Evolutionary conservation across 2,888 invertebrate species (phyloP).

Genomic region (Meganola albula): DNA sequence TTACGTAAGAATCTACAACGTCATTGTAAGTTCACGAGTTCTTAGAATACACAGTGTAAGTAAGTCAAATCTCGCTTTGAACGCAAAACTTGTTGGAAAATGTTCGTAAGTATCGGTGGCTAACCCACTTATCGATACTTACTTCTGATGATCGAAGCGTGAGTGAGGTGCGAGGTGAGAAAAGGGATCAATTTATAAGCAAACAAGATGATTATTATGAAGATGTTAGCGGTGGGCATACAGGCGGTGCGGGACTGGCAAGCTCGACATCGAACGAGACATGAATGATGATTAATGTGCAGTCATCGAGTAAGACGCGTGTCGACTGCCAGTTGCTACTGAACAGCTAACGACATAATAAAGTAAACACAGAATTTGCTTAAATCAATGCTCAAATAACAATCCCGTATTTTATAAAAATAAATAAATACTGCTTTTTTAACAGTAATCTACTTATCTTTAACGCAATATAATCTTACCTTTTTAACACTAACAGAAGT

Average conservation of each 20-base stretch:
- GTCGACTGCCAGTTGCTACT: conserved; percentile 6
- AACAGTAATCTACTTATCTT: too few relatives aligned
- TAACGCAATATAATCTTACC: too few relatives aligned
- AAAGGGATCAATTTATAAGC: conserved; percentile 13
- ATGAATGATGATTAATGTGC: conserved; percentile 32
- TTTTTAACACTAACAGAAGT: too few relatives aligned
- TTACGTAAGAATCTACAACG: conserved; percentile 34
- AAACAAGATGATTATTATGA: conserved; percentile 18
- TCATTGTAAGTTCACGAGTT: conserved; percentile 30
- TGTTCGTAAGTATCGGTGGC: conserved; percentile 26
- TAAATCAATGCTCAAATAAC: too few relatives aligned
- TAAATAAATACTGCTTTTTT: too few relatives aligned
- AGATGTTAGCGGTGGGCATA: conserved; percentile 19
- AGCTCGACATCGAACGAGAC: conserved; percentile 23
- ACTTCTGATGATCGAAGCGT: conserved; percentile 19
- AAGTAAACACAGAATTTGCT: too few relatives aligned
- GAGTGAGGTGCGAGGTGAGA: conserved; percentile 6
- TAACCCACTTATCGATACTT: conserved; percentile 25
- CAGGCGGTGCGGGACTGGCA: conserved; percentile 26
- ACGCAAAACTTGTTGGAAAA: conserved; percentile 27
- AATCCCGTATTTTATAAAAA: too few relatives aligned
- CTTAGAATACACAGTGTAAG: conserved; percentile 26
- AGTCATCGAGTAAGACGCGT: conserved; percentile 16
- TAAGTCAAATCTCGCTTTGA: conserved; percentile 30
- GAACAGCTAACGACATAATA: too few relatives aligned